Conservation (phyloP, 2,113 vertebrate genomes). For the Nibea coibor region DNA sequence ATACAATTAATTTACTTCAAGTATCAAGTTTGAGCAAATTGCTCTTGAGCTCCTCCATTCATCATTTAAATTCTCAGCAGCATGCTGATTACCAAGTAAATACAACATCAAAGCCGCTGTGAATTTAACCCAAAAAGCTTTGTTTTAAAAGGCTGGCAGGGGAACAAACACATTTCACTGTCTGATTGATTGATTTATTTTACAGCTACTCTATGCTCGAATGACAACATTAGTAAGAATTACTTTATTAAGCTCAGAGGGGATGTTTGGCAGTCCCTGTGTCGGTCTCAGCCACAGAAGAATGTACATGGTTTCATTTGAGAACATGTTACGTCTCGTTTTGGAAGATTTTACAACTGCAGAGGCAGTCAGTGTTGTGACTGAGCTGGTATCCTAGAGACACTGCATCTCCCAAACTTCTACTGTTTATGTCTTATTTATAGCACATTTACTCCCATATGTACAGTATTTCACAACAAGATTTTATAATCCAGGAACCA, state of each 20-base stretch:
- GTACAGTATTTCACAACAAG: constrained; percentile 26
- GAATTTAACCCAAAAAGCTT: background rate
- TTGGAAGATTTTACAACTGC: background rate
- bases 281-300: background rate
- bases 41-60: background rate
- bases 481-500: constrained; percentile 15
- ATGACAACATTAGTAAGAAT: background rate
- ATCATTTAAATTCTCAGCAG: background rate
- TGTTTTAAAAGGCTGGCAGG: background rate
- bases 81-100: background rate
- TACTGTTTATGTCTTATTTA: background rate
- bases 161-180: background rate
- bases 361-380: background rate
- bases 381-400: background rate
- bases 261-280: background rate
- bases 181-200: background rate
- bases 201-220: background rate
- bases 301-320: background rate
- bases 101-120: background rate
- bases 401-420: background rate
- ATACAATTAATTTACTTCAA: background rate
- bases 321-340: background rate
- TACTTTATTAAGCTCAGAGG: background rate
- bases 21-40: background rate
- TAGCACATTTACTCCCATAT: constrained; percentile 27